Base-by-base conservation (phyloP, 1,140 invertebrate genomes). In the Aleiodes sp. region DNA sequence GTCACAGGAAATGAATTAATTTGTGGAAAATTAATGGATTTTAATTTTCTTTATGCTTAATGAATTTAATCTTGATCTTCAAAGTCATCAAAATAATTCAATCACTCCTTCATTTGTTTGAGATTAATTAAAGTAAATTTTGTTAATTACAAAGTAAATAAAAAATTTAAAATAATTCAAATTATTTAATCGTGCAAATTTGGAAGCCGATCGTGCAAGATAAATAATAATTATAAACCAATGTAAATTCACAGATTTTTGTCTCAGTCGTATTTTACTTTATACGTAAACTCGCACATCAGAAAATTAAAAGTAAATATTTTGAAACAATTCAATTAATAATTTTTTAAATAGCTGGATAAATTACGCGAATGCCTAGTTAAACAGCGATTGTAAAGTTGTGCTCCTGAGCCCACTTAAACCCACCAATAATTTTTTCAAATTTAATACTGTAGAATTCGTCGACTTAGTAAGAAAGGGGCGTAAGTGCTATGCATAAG, bases 281-380 rank as follows among this genome's bases (percentile, higher is more conserved):
- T 33, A 68, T 61, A 70, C 64, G 39, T 61, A 62, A 62, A 70
- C 39, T 66, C 64, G 31, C 16, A 46, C 64, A 39, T 66, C 57
- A 52, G 35, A 62, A 66, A 61, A 52, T 37, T 61, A 46, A 12
- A 59, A 28, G 4, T 28, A 31, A 31, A 31, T 43, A 14, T 31
- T 16, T 31, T 14, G 24, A 41, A 43, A 26, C 24, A 41, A 24
- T 43, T 43, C 14, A 43, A 16, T 16, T 16, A 43, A 43, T 43
- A 43, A 43, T 1, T 16, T 39, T 2, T 12, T n/a, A n/a, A n/a
- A n/a, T n/a, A n/a, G n/a, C n/a, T n/a, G n/a, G n/a, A n/a, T n/a
- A n/a, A n/a, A n/a, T n/a, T 65, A 19, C 26, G 14, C 63, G 35
- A 41, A 24, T 24, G 37, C 61, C n/a, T 63, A 14, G 24, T 31